Evolutionary conservation across 2,888 invertebrate genomes (phyloP).

Genomic region (Brachycybe producta): DNA sequence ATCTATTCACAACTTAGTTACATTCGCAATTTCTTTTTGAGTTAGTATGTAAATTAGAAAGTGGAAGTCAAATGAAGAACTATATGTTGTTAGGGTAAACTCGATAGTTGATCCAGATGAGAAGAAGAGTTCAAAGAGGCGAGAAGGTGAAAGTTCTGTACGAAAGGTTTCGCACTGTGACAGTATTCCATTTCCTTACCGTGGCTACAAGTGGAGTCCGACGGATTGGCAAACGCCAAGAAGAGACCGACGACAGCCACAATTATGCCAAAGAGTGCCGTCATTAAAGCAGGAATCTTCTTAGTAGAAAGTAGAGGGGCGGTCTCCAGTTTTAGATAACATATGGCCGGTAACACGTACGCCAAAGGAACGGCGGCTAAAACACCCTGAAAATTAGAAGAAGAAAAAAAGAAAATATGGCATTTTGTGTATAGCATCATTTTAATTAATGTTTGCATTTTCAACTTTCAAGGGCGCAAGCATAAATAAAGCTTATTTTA

Average conservation of each 20-base stretch:
- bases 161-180: slow-evolving; percentile 3
- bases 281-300: slow-evolving; percentile 56
- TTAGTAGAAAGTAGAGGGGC: slow-evolving; percentile 50
- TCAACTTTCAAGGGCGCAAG: no score
- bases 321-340: slow-evolving; percentile 60
- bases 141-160: no score
- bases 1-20: no score
- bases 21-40: no score
- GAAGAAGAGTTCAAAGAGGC: no score
- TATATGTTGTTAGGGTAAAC: no score
- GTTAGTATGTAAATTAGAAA: no score
- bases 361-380: slow-evolving; percentile 69
- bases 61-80: no score
- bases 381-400: slow-evolving; percentile 49
- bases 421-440: neutral
- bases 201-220: slow-evolving; percentile 45
- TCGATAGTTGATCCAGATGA: no score
- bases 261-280: slow-evolving; percentile 52
- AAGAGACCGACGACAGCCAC: slow-evolving; percentile 49
- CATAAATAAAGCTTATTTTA: no score
- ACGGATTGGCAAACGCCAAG: slow-evolving; percentile 42
- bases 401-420: neutral
- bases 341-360: slow-evolving; percentile 64
- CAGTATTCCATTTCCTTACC: slow-evolving; percentile 51
- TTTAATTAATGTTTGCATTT: slow-evolving; percentile 9